Percentiles rank a stretch among this genome's conserved stretches.
phyloP scores from a whole-genome alignment of 2,888 invertebrate species.

The Hemicrepidius hirtus region DNA sequence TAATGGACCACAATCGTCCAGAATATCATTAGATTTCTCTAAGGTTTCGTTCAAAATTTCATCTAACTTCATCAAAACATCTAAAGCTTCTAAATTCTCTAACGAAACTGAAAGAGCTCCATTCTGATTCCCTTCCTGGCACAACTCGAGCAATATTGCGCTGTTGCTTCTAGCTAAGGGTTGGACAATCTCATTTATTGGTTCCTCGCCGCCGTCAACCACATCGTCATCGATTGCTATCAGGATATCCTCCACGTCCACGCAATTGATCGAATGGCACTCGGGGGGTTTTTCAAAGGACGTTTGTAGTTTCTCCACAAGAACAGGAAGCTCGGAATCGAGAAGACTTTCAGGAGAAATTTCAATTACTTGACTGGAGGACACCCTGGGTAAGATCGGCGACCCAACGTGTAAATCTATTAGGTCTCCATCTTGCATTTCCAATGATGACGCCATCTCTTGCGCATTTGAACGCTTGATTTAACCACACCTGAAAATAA shows the following conservation, averaged over 20 bases:
- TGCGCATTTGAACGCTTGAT: slow-evolving; percentile 37
- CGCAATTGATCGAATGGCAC: slow-evolving; percentile 46
- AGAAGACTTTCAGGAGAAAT: slow-evolving; percentile 64
- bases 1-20: slow-evolving; percentile 27
- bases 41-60: slow-evolving; percentile 76
- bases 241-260: slow-evolving; percentile 69
- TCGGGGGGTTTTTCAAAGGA: slow-evolving; percentile 50
- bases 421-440: slow-evolving; percentile 63
- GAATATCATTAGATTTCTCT: slow-evolving; percentile 70
- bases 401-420: slow-evolving; percentile 68
- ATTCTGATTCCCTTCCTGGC: slow-evolving; percentile 20
- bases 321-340: slow-evolving; percentile 67
- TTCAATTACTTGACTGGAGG: slow-evolving; percentile 46
- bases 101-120: slow-evolving; percentile 35
- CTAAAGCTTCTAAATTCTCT: slow-evolving; percentile 70
- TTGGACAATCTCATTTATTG: background rate
- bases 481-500: slow-evolving; percentile 24
- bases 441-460: slow-evolving; percentile 57
- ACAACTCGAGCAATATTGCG: slow-evolving; percentile 45
- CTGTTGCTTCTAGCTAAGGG: slow-evolving; percentile 36
- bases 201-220: slow-evolving; percentile 39
- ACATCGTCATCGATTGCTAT: slow-evolving; percentile 65
- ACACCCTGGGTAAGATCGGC: slow-evolving; percentile 62
- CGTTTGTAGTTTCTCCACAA: slow-evolving; percentile 67
- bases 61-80: slow-evolving; percentile 76